Conservation (phyloP, 2,888 invertebrate genomes). For the Blera fallax region DNA sequence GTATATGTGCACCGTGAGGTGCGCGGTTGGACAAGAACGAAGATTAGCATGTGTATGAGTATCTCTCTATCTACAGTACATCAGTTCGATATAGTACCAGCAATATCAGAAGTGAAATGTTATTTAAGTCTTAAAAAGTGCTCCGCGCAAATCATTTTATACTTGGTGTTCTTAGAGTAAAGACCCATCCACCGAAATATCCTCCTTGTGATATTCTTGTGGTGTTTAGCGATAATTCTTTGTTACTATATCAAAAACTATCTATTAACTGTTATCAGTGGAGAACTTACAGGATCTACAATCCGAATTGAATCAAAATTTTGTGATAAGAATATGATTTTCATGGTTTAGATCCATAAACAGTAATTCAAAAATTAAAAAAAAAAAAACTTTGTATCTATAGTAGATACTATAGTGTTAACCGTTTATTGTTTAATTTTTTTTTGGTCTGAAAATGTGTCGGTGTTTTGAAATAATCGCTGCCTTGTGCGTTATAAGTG, state of each 20-base stretch:
- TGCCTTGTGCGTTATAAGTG: conserved; percentile 46
- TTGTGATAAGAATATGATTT: neutral
- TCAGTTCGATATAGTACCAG: conserved; percentile 72
- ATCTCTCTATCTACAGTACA: conserved; percentile 69
- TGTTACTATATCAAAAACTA: neutral
- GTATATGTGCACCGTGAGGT: conserved; percentile 61
- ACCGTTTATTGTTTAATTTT: neutral
- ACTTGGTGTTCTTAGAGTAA: conserved; percentile 82
- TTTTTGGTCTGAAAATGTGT: conserved; percentile 41
- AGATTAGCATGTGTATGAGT: conserved; percentile 70
- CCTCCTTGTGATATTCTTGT: conserved; percentile 35
- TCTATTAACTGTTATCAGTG: neutral
- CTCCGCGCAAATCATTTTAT: conserved; percentile 82
- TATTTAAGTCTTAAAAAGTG: conserved; percentile 82
- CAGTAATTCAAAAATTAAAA: neutral
- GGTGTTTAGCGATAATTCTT: neutral
- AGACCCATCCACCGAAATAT: conserved; percentile 76
- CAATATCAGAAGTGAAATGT: conserved; percentile 77
- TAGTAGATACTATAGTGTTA: neutral
- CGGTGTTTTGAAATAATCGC: conserved; percentile 44
- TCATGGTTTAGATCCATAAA: neutral
- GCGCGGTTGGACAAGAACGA: conserved; percentile 68
- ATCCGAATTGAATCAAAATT: neutral
- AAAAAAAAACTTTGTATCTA: neutral
- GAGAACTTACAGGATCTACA: neutral